Evolutionary conservation across 1,140 invertebrate species (phyloP).

Genomic region (Bombus soroeensis): DNA sequence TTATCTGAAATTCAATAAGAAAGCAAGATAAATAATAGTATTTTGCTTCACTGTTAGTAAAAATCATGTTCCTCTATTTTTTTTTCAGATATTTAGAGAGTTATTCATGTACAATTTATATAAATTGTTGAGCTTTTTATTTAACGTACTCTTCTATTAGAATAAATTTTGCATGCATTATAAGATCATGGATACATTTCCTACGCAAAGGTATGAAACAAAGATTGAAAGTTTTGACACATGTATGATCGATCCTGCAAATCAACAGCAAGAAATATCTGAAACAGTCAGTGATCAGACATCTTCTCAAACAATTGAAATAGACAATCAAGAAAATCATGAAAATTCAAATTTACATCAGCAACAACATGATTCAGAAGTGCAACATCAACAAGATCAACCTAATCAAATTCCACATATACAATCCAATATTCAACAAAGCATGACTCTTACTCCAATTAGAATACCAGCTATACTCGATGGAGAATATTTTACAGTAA

Average conservation of each 20-base stretch:
- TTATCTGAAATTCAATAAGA: slow-evolving; percentile 71
- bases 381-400: slow-evolving; percentile 48
- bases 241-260: slow-evolving; percentile 74
- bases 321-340: slow-evolving; percentile 72
- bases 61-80: slow-evolving; percentile 28
- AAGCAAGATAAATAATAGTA: slow-evolving; percentile 57
- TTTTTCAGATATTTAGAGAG: slow-evolving; percentile 38
- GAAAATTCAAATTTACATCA: slow-evolving; percentile 55
- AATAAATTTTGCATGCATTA: slow-evolving; percentile 30
- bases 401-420: slow-evolving; percentile 69
- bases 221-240: slow-evolving; percentile 80
- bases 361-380: slow-evolving; percentile 41
- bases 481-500: slow-evolving; percentile 80
- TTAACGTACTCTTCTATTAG: slow-evolving; percentile 4
- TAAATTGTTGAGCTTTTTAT: background rate
- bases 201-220: slow-evolving; percentile 73
- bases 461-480: slow-evolving; percentile 81
- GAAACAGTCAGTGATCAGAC: slow-evolving; percentile 67
- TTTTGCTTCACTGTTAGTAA: slow-evolving; percentile 37
- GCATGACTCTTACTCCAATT: slow-evolving; percentile 77
- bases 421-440: slow-evolving; percentile 72
- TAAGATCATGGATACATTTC: slow-evolving; percentile 76
- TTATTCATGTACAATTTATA: slow-evolving; percentile 16
- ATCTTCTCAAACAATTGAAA: slow-evolving; percentile 54
- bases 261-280: slow-evolving; percentile 71